Conservation (phyloP, 1,140 invertebrate genomes). For the Calosoma granatense region DNA sequence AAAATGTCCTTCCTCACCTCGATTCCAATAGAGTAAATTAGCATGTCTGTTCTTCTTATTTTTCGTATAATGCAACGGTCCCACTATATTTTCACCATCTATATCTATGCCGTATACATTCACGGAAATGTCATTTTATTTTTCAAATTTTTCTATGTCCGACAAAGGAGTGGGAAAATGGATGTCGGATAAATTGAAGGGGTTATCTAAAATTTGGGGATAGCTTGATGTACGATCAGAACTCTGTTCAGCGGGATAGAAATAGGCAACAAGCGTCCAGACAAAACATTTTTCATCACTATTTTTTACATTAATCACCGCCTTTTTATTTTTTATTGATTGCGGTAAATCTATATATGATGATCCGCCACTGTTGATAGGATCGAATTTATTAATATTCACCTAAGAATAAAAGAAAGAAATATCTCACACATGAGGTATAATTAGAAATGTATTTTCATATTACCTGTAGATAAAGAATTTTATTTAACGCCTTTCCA, state of each 20-base stretch:
- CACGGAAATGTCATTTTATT: neutral
- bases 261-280: neutral
- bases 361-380: neutral
- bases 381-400: neutral
- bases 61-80: neutral
- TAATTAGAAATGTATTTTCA: neutral
- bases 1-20: neutral
- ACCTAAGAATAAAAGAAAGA: too few relatives aligned
- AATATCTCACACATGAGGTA: neutral
- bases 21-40: neutral
- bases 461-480: neutral
- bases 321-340: neutral
- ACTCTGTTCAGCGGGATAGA: neutral
- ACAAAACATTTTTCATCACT: neutral
- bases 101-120: neutral
- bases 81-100: neutral
- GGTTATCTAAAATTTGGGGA: neutral
- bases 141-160: neutral
- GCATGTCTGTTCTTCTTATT: neutral
- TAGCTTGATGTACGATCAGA: neutral
- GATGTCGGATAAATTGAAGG: neutral
- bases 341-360: neutral
- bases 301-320: neutral
- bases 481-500: conserved; percentile 9
- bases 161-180: neutral